Evolutionary conservation across 2,888 invertebrate genomes (phyloP).

Genomic region (Ganaspis brasiliensis): DNA sequence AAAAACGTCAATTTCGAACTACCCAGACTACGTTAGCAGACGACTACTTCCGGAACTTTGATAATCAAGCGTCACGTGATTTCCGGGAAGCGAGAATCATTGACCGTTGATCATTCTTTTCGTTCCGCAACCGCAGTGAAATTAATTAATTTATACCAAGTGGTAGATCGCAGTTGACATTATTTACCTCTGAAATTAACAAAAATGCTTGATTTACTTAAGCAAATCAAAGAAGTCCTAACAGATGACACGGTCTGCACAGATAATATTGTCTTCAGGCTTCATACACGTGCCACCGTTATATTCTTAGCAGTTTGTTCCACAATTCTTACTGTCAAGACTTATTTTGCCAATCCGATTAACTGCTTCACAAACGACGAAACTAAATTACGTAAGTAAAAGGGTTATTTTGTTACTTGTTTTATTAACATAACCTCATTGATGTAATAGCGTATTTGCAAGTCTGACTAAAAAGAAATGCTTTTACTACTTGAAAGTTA

Average conservation of each 20-base stretch:
- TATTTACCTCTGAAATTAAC: too few species aligned
- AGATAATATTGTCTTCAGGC: constrained; percentile 68
- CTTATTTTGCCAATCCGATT: constrained; percentile 75
- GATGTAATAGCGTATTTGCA: too few species aligned
- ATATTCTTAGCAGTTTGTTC: constrained; percentile 68
- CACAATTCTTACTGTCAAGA: constrained; percentile 72
- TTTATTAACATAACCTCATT: constrained; percentile 7
- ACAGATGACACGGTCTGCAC: constrained; percentile 61
- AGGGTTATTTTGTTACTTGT: not conserved
- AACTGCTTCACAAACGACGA: constrained; percentile 70
- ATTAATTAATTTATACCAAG: not conserved
- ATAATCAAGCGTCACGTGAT: not conserved
- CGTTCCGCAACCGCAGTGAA: too few species aligned
- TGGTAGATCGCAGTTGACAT: not conserved
- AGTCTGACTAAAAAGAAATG: too few species aligned
- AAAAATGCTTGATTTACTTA: constrained; percentile 70
- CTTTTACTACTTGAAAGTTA: too few species aligned
- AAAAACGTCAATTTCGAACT: too few species aligned
- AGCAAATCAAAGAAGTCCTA: constrained; percentile 65
- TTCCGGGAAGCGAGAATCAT: not conserved
- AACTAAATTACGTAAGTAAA: not conserved
- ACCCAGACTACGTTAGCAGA: not conserved
- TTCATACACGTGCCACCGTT: constrained; percentile 71
- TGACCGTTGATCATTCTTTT: not conserved
- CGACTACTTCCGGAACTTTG: not conserved